These are phyloP conservation scores for Leptocoma aspasia DNA, from an alignment of 2,113 vertebrate genomes.

Conservation along the genomic window DNA sequence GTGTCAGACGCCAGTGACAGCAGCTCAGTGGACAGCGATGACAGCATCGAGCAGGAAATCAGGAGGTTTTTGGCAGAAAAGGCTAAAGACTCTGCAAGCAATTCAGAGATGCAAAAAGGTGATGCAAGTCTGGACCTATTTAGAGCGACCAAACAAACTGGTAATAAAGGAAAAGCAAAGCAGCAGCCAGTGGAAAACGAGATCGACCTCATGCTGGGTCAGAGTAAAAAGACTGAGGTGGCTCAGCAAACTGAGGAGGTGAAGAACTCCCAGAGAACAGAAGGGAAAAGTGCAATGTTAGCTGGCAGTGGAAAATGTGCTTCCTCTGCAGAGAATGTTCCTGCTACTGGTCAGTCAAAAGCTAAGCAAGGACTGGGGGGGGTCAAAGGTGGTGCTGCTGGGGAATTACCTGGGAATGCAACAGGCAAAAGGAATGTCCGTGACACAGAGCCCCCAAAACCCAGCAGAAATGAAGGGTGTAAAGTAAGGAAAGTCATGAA, in stretches of 20 bases:
- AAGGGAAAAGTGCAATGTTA: constrained; percentile 1
- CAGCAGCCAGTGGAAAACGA: background rate
- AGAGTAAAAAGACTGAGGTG: constrained; percentile 61
- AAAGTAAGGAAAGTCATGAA: background rate
- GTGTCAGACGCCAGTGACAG: constrained; percentile 72
- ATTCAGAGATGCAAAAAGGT: background rate
- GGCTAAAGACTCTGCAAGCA: constrained; percentile 77
- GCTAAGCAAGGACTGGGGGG: background rate
- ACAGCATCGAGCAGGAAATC: constrained; percentile 95
- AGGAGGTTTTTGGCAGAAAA: constrained; percentile 90
- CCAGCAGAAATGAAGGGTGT: background rate
- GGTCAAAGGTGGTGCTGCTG: background rate
- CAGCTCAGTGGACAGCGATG: constrained; percentile 90
- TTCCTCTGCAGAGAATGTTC: background rate
- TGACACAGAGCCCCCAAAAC: background rate
- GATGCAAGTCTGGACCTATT: background rate
- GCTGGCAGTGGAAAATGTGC: background rate
- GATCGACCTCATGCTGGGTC: constrained; percentile 1
- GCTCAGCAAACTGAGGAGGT: background rate
- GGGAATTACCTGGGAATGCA: background rate
- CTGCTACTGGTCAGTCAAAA: constrained; percentile 7
- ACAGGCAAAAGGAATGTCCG: background rate
- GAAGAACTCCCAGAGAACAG: background rate
- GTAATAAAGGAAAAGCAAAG: background rate
- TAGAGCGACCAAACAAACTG: background rate